Evolutionary conservation across 2,888 invertebrate species (phyloP), one percentile per base, ranked within the genome.

Genomic region (Andrena dorsata): DNA sequence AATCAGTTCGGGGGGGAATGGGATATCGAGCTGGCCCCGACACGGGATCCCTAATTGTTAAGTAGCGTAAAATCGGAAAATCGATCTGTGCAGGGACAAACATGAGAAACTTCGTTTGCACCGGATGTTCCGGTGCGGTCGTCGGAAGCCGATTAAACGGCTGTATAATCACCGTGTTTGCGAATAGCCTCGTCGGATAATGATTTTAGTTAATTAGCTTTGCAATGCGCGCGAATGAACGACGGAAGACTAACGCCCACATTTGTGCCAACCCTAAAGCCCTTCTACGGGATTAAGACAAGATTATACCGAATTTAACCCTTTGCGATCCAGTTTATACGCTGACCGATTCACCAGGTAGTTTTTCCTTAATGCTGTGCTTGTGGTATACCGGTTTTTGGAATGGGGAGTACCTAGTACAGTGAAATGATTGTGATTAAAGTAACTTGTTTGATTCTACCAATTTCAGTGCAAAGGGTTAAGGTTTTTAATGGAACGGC

Each of bases 201-300:
- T 85, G 82, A 86, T 85, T 86, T 82, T 80, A 70, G 82, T 72
- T 88, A 88, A 88, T 87, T 85, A 86, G 83, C 84, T 72, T 79
- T 85, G 76, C 85, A 85, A 82, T 84, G 74, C 82, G 73, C 6
- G 20, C 49, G 56, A 63, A 51, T 63, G 64, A 58, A 76, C 66
- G 61, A 7, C 47, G 53, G 30, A 63, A 68, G 61, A 76, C 68
- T 71, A 64, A 76, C 70, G 77, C 66, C 76, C 80, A 78, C 71
- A 69, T 66, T 7, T 51, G 7, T 53, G 53, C 35, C 63, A 69
- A 26, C 49, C 60, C 47, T 70, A 64, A 70, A 80, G 75, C 77
- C 66, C 41, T 49, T 76, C 30, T 6, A 8, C 4, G 47, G 71
- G 60, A 82, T 82, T 80, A 80, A 35, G 30, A 30, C 49, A 35